A percentile compares a stretch with the other conserved stretches of the same genome.
These are phyloP conservation scores for Scarus forsteni DNA, from an alignment of 2,797 vertebrate genomes.

Conservation along the genomic window DNA sequence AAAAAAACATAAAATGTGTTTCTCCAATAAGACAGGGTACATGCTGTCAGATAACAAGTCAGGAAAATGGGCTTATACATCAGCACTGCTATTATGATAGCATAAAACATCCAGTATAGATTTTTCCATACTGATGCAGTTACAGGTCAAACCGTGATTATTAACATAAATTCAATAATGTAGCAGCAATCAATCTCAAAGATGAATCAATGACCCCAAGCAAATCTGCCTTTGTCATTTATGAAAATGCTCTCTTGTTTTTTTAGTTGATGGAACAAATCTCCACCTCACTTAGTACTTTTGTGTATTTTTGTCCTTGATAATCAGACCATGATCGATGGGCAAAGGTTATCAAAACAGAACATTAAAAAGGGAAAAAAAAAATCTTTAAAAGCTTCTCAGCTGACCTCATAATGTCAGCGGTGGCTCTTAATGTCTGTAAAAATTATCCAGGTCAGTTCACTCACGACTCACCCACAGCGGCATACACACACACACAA, in stretches of 20 bases:
- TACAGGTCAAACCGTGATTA: too few relatives aligned
- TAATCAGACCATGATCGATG: constrained; percentile 14
- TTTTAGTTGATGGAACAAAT: constrained; percentile 1
- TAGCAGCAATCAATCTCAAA: neutral
- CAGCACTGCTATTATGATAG: too few relatives aligned
- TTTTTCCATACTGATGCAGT: too few relatives aligned
- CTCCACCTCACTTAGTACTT: neutral
- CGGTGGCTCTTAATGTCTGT: constrained; percentile 68
- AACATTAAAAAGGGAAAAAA: constrained; percentile 20
- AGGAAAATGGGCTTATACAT: too few relatives aligned
- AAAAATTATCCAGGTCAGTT: constrained; percentile 79
- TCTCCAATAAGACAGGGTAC: too few relatives aligned
- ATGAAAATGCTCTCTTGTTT: neutral
- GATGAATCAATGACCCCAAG: neutral
- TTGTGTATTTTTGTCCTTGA: neutral
- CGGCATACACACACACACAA: constrained; percentile 27
- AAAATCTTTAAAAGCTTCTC: constrained; percentile 42
- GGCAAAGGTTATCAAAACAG: constrained; percentile 7
- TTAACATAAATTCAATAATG: too few relatives aligned
- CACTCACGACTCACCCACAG: constrained; percentile 45
- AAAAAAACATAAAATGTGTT: too few relatives aligned
- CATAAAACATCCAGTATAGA: too few relatives aligned
- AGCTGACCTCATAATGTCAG: constrained; percentile 68
- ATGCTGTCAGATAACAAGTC: too few relatives aligned
- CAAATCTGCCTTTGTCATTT: neutral